Base-by-base conservation (phyloP, 2,797 vertebrate genomes). In the Adrianichthys oophorus region DNA sequence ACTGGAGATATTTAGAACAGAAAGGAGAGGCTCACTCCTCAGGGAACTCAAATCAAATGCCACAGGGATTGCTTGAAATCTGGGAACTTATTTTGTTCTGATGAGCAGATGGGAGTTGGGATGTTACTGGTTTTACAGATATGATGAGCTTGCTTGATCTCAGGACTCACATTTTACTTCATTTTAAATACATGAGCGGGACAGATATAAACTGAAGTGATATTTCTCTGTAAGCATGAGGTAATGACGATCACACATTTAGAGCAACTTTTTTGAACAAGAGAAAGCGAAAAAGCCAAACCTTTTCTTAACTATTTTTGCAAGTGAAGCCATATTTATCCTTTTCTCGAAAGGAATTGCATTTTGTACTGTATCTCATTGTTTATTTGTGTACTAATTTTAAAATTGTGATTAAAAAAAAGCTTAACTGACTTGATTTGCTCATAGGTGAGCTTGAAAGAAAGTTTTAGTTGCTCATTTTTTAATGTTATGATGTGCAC, bases 41-140 rank as follows among this genome's bases (percentile, higher is more conserved):
- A 56, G 66, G 66, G 32, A 83, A 68, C 49, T 62, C 12, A 2
- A 75, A 76, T 77, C 7, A 52, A 79, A 80, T 8, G 56, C 64
- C 63, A 17, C 16, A 68, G 68, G 32, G 74, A 75, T 66, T 64
- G 72, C 51, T 40, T 71, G 64, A 77, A 78, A 85, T 83, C 74
- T 79, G 54, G 71, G 68, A 84, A 76, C 67, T 80, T 65, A 67
- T 78, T 83, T 46, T 41, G 59, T 80, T 83, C 70, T 68, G 81
- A 82, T 72, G 73, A 75, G 70, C 59, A 72, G 60, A 76, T 76
- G 32, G 77, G 66, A 71, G 59, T 51, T 52, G 57, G 71, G 61
- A 37, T 60, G 68, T 76, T 78, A 79, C 78, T 81, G 57, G 48
- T 51, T 65, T 79, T 80, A 67, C 56, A 59, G 72, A 78, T 80